Percentiles rank a stretch among this genome's conserved stretches.
Evolutionary conservation across 2,888 invertebrate species (phyloP).

Genomic region (Drosophila quinaria): DNA sequence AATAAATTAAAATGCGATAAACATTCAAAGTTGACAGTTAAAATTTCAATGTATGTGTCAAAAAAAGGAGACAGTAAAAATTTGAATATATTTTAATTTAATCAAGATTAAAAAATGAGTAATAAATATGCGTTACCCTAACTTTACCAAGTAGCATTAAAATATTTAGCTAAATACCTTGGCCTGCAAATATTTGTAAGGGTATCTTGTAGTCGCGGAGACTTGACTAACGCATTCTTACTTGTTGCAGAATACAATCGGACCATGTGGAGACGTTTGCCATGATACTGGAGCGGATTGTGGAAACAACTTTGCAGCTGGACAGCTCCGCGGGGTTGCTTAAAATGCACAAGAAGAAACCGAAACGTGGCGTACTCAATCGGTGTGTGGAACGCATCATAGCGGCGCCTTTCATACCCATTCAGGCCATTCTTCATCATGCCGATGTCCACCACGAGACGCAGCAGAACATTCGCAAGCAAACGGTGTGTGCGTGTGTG

Average conservation of each 20-base stretch:
- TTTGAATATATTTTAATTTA: no score
- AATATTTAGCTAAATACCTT: no score
- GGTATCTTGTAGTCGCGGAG: neutral
- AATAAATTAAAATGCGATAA: no score
- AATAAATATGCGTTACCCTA: no score
- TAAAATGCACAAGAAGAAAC: conserved; percentile 64
- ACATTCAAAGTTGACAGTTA: no score
- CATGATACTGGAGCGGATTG: conserved; percentile 82
- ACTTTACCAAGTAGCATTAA: no score
- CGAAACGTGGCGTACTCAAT: conserved; percentile 68
- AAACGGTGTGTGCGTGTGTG: conserved; percentile 81
- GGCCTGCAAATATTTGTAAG: neutral
- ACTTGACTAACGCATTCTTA: neutral
- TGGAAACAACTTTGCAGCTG: conserved; percentile 60
- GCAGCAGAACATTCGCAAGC: conserved; percentile 83
- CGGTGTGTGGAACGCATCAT: conserved; percentile 69
- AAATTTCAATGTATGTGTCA: no score
- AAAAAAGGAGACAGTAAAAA: no score
- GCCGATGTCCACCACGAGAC: conserved; percentile 83
- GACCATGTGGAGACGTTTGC: conserved; percentile 84
- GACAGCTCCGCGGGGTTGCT: conserved; percentile 44
- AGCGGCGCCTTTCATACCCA: conserved; percentile 79
- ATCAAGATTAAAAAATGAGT: no score
- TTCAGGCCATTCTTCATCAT: conserved; percentile 79
- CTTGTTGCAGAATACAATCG: conserved; percentile 82